phyloP scores from a whole-genome alignment of 2,797 vertebrate species.

The Hephaestus fuliginosus region DNA sequence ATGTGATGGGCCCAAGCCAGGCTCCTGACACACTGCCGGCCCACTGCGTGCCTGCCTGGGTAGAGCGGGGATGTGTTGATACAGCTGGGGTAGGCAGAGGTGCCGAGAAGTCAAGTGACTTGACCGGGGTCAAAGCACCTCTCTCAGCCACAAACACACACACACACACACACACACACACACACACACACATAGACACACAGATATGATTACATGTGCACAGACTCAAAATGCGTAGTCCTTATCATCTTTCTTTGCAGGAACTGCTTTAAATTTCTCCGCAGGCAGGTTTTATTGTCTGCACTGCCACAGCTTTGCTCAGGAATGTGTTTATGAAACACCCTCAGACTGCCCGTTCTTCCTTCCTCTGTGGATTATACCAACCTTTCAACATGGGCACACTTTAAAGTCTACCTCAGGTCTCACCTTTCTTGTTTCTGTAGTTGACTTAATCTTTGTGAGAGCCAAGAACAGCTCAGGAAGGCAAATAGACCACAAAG shows the following conservation, averaged over 20 bases:
- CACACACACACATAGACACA: slow-evolving; percentile 21
- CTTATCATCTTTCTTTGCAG: slow-evolving; percentile 53
- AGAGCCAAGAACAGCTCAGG: slow-evolving; percentile 76
- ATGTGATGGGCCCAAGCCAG: slow-evolving; percentile 75
- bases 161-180: slow-evolving; percentile 32
- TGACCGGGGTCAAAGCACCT: slow-evolving; percentile 81
- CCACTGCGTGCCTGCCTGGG: slow-evolving; percentile 60
- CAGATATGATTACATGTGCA: slow-evolving; percentile 6
- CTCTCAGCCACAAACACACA: slow-evolving; percentile 56
- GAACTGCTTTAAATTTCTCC: slow-evolving; percentile 39
- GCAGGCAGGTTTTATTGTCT: slow-evolving; percentile 51
- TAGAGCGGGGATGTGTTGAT: slow-evolving; percentile 79
- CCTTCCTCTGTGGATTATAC: slow-evolving; percentile 73
- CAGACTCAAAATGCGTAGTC: slow-evolving; percentile 19
- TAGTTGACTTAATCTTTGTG: slow-evolving; percentile 71
- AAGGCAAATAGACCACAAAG: slow-evolving; percentile 76
- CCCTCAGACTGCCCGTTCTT: slow-evolving; percentile 67
- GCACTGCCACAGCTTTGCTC: slow-evolving; percentile 48
- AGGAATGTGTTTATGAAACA: slow-evolving; percentile 72
- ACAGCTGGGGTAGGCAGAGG: slow-evolving; percentile 83
- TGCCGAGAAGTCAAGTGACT: slow-evolving; percentile 85
- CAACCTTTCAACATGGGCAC: slow-evolving; percentile 65
- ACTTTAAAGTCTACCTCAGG: slow-evolving; percentile 66
- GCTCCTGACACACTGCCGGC: slow-evolving; percentile 74
- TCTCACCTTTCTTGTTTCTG: slow-evolving; percentile 79